Evolutionary conservation across 2,797 vertebrate species (phyloP), one percentile per base, ranked within the genome.

Genomic region (Erithacus rubecula): DNA sequence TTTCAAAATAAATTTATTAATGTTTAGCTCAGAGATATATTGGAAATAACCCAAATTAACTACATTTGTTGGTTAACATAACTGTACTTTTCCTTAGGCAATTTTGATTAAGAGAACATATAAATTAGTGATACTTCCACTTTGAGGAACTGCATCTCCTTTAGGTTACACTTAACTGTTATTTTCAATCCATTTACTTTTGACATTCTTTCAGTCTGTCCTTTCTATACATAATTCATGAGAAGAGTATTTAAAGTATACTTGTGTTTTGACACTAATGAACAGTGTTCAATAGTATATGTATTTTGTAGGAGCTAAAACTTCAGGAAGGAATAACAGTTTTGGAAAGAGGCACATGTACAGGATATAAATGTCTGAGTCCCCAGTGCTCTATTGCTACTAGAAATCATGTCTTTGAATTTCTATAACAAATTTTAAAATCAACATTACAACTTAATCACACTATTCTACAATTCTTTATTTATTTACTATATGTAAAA

Each of bases 151-250:
- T 83, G 12, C 41, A 67, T 89, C 44, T 93, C 23, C 83, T 95
- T 72, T 72, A 91, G 47, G 36, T 82, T 88, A 47, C 47, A 62
- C 10, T 87, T 67, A 68, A 56, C 22, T 78, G 65, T 90, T 91
- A 72, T 89, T 90, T 95, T 92, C 70, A 87, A 43, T 79, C 52
- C 49, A 58, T 90, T 95, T 95, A n/a, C 69, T 89, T 91, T 23
- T 76, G 59, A 60, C 63, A 55, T 93, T 87, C 47, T 93, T 81
- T 93, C 72, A 86, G 39, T 83, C 62, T 30, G 12, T 22, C 68
- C 37, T 63, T 89, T 71, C 56, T 44, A 69, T 93, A 32, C 79
- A 85, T 93, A 91, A 77, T 86, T n/a, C 36, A 75, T 83, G 69
- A 81, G 79, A 62, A 90, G 23, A 81, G 63, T 90, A 86, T 81